phyloP scores from a whole-genome alignment of 1,140 invertebrate genomes.

The Chlorops oryzae region DNA sequence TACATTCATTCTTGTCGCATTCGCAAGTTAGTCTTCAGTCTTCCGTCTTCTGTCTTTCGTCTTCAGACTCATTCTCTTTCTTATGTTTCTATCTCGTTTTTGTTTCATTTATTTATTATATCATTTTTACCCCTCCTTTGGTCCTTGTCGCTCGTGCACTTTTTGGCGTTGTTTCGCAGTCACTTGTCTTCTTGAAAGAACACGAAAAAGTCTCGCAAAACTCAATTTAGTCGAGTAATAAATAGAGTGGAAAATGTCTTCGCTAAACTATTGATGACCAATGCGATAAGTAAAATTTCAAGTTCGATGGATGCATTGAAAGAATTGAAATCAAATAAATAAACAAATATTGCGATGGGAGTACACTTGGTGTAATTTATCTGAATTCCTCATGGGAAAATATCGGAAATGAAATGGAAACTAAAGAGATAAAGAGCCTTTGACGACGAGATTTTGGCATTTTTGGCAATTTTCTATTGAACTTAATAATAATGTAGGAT shows the following conservation, averaged over 20 bases:
- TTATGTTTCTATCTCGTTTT: slow-evolving; percentile 3
- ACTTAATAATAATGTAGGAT: too few species aligned
- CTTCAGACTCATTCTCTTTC: not conserved
- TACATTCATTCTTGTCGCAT: not conserved
- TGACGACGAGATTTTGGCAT: too few species aligned
- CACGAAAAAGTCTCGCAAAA: slow-evolving; percentile 6
- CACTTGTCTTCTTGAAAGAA: not conserved
- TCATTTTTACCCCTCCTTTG: not conserved
- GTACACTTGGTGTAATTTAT: too few species aligned
- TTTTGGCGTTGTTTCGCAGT: too few species aligned
- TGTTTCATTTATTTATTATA: slow-evolving; percentile 7
- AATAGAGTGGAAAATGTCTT: slow-evolving; percentile 21
- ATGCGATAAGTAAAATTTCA: too few species aligned
- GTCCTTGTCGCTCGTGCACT: not conserved
- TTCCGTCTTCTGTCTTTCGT: not conserved
- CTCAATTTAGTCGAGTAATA: slow-evolving; percentile 19
- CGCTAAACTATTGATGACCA: slow-evolving; percentile 9
- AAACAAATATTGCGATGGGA: too few species aligned
- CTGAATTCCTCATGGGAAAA: too few species aligned
- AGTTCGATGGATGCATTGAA: not conserved
- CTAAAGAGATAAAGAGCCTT: too few species aligned
- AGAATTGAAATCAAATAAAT: not conserved
- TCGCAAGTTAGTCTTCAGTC: not conserved
- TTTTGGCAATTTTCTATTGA: too few species aligned
- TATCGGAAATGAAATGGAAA: too few species aligned